These are phyloP conservation scores for Chaetodon trifascialis DNA, from an alignment of 2,113 vertebrate species.

Conservation along the genomic window DNA sequence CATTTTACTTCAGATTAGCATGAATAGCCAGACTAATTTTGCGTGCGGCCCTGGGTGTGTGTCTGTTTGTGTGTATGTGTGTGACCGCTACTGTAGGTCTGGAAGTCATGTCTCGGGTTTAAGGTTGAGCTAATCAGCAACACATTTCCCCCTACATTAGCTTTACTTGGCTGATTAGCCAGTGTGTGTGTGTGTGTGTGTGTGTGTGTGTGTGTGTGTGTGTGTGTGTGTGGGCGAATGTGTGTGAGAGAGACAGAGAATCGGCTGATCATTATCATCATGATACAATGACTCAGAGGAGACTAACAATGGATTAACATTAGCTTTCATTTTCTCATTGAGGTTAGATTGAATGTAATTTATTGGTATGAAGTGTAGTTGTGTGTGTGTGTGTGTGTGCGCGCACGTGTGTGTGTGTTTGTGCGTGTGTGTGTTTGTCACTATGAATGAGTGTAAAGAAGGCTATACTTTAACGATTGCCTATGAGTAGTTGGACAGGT, in stretches of 20 bases:
- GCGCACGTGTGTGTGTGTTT: neutral
- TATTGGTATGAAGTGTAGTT: slow-evolving; percentile 9
- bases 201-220: slow-evolving; percentile 41
- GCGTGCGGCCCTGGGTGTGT: slow-evolving; percentile 14
- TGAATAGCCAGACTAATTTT: slow-evolving; percentile 64
- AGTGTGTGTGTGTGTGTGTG: slow-evolving; percentile 34
- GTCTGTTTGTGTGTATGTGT: slow-evolving; percentile 27
- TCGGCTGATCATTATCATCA: slow-evolving; percentile 78
- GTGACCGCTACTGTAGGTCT: slow-evolving; percentile 28
- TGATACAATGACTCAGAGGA: slow-evolving; percentile 73
- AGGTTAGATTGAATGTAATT: slow-evolving; percentile 43
- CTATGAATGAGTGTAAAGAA: neutral
- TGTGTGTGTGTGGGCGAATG: slow-evolving; percentile 20
- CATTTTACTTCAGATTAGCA: slow-evolving; percentile 80
- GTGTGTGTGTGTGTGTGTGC: neutral
- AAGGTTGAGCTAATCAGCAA: slow-evolving; percentile 80
- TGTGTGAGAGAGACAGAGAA: slow-evolving; percentile 8
- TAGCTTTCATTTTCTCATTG: slow-evolving; percentile 51
- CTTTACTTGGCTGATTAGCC: slow-evolving; percentile 70
- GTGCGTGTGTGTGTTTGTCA: neutral
- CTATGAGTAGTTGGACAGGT: neutral
- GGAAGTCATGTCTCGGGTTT: slow-evolving; percentile 62
- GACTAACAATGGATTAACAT: slow-evolving; percentile 63
- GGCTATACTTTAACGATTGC: neutral
- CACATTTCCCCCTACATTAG: slow-evolving; percentile 78